A percentile compares a stretch with the other conserved stretches of the same genome.
Evolutionary conservation across 2,797 vertebrate species (phyloP).

Genomic region (Ciconia nigra): DNA sequence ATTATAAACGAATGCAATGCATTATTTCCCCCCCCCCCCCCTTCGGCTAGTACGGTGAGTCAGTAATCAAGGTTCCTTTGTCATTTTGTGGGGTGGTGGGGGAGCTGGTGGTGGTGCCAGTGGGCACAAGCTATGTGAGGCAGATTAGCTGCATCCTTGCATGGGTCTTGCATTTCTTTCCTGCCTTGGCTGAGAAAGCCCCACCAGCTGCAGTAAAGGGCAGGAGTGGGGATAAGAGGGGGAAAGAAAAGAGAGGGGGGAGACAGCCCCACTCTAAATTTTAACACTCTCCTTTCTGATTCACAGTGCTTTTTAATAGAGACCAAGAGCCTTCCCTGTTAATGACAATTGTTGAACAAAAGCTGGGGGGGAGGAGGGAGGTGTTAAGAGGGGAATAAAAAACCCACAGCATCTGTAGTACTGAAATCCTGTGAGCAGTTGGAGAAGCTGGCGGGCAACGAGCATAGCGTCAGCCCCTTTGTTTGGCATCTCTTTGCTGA

Average conservation of each 20-base stretch:
- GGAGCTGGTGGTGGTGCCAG: not conserved
- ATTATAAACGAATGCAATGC: not conserved
- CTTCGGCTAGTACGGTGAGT: slow-evolving; percentile 40
- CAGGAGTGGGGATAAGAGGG: not conserved
- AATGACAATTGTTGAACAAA: not conserved
- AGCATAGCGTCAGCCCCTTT: not conserved
- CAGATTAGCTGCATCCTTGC: not conserved
- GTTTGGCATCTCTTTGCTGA: not conserved
- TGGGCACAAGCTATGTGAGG: not conserved
- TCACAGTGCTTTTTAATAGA: not conserved
- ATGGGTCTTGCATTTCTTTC: not conserved
- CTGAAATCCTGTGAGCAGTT: not conserved
- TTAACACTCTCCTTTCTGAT: not conserved
- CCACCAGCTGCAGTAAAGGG: not conserved
- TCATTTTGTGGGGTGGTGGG: not conserved
- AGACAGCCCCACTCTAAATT: not conserved
- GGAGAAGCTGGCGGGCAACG: not conserved
- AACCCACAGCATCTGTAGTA: not conserved
- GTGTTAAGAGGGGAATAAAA: not conserved
- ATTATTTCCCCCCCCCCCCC: not conserved
- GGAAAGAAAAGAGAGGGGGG: not conserved
- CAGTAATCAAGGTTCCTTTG: slow-evolving; percentile 57
- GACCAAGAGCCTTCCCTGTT: not conserved
- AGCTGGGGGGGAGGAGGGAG: accelerated
- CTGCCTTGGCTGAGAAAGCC: not conserved